Evolutionary conservation across 1,140 invertebrate species (phyloP), one percentile per base, ranked within the genome.

Genomic region (Zaprionus ornatus): DNA sequence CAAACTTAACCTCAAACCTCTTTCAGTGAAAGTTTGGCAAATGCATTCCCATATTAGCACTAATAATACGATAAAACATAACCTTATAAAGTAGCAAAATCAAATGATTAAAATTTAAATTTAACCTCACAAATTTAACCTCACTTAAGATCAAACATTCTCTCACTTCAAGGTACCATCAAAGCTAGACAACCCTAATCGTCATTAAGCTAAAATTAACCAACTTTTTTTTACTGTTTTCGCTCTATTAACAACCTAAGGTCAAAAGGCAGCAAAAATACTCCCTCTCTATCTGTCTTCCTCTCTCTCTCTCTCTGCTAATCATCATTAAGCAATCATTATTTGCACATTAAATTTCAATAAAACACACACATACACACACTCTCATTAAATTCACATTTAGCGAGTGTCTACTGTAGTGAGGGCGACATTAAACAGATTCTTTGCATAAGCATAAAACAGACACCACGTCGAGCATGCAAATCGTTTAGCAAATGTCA

Each of bases 401-500:
- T 48, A 48, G 7, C 45, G 45, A 48, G 45, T 19, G 45, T 4
- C 17, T 21, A 48, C 45, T 48, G 45, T 48, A 21, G 17, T 21
- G 15, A 7, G 45, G 45, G 45, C 45, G 45, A 19, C 45, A 21
- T 50, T 50, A 50, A 50, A 50, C 45, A 23, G 17, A 50, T 50
- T 50, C 17, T 48, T 48, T 21, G 17, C 17, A 7, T 32, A 48
- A 21, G 17, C 45, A 21, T 48, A 48, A 48, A 48, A 35, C 27
- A 63, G 25, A 40, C 27, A 55, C 35, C 25, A 23, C 29, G 32
- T n/a, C 15, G 2, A n/a, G 15, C 32, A 37, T 50, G 65, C 42
- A 61, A 32, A 69, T 37, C 66, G 19, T 63, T 54, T 35, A 40
- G 32, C 50, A 54, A 65, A 50, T 64, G 29, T 32, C 29, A 50